A percentile compares a stretch with the other conserved stretches of the same genome.
Evolutionary conservation across 2,797 vertebrate species (phyloP).

Genomic region (Cryptoprocta ferox): DNA sequence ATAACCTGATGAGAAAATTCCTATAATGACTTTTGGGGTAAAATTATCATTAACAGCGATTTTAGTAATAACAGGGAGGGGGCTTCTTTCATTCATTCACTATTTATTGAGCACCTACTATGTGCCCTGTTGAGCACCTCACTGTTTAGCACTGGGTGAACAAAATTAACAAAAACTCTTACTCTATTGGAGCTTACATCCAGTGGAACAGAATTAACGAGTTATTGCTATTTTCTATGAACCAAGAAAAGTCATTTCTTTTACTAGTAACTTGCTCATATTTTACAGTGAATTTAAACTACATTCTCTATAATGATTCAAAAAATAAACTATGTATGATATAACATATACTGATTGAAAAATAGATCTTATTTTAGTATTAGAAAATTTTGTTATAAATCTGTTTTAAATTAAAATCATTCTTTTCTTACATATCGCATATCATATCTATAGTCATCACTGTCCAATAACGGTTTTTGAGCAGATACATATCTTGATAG

Average conservation of each 20-base stretch:
- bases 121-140: neutral
- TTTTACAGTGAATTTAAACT: slow-evolving; percentile 21
- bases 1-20: neutral
- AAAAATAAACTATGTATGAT: neutral
- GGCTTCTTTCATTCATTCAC: neutral
- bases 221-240: neutral
- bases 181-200: neutral
- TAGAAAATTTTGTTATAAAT: slow-evolving; percentile 16
- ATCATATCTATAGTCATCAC: neutral
- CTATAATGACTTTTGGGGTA: neutral
- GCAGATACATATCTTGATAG: slow-evolving; percentile 25
- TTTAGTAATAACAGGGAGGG: neutral
- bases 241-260: neutral
- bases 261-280: slow-evolving; percentile 7
- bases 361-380: neutral
- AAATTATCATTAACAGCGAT: neutral
- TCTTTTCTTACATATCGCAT: neutral
- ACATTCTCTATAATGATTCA: neutral
- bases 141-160: neutral
- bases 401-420: neutral
- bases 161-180: neutral
- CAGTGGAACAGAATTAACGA: neutral
- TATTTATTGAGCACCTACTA: neutral
- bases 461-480: slow-evolving; percentile 47
- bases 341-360: slow-evolving; percentile 30